A percentile compares a stretch with the other conserved stretches of the same genome.
Evolutionary conservation across 2,797 vertebrate genomes (phyloP).

Genomic region (Trichosurus vulpecula): DNA sequence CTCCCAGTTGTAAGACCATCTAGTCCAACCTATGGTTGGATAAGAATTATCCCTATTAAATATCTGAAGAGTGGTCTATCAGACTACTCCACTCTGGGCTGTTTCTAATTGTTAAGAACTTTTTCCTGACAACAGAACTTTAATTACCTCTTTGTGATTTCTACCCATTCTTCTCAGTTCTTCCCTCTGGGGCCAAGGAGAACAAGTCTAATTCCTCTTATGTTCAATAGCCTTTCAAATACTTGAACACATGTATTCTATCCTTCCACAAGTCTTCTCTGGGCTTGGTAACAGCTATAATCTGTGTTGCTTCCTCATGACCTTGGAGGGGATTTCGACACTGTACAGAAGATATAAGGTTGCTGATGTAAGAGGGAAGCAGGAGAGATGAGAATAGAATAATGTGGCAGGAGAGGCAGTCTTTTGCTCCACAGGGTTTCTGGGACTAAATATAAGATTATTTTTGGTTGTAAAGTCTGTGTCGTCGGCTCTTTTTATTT

Average conservation of each 20-base stretch:
- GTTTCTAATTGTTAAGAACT: neutral
- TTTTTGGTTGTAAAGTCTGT: neutral
- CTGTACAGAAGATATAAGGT: neutral
- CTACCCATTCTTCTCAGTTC: neutral
- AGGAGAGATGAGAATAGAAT: neutral
- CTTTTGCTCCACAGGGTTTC: neutral
- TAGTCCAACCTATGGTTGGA: neutral
- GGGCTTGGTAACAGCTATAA: neutral
- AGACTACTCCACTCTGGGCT: neutral
- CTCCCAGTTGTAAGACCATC: neutral
- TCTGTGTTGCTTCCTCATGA: slow-evolving; percentile 10
- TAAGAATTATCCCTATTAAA: neutral
- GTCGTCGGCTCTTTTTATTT: neutral
- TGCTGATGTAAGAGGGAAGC: neutral
- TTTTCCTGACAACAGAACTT: neutral
- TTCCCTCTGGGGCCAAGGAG: neutral
- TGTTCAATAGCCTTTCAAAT: neutral
- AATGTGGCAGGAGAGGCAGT: too few species aligned
- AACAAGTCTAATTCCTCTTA: neutral
- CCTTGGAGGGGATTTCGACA: neutral
- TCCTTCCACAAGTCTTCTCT: neutral
- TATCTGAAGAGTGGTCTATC: neutral
- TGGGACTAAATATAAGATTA: slow-evolving; percentile 2
- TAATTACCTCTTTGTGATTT: neutral
- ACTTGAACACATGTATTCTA: neutral